Base-by-base conservation (phyloP, 2,888 invertebrate species). In the Agapostemon virescens region DNA sequence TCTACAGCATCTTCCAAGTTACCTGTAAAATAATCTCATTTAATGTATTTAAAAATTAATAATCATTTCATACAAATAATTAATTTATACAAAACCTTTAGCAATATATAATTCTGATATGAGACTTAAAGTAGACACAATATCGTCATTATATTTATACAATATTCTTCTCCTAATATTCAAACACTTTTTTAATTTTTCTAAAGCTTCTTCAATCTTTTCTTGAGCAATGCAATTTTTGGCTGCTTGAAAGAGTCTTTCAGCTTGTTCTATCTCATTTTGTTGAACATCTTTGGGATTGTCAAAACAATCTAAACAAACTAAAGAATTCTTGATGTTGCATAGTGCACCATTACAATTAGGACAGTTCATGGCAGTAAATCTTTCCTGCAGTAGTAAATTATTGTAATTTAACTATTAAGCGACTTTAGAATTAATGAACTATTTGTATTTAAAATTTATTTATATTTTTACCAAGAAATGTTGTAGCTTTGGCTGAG, bases 101-200 rank as follows among this genome's bases (percentile, higher is more conserved):
- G 93, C 92, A 9, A 94, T 93, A 86, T 94, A 93, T 85, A 94
- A 93, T 85, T 93, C 93, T 72, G 94, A 95, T 52, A 95, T 89
- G 55, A 93, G 91, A 88, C 94, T 94, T 58, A 93, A 90, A 15
- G 92, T 92, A 71, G 91, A 86, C 15, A 93, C 92, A 64, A 95
- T 91, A 81, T 94, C 93, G 74, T 93, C 93, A 88, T 95, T 94
- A 87, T 94, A 92, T 87, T 93, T 93, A 84, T 94, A 94, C 63
- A 95, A 90, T 63, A 93, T 89, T 80, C 92, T 91, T 82, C 92
- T 91, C 74, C 94, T 90, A 45, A 94, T 90, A 81, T 90, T 90
- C 77, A 94, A 91, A 90, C 94, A 93, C 84, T 92, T 89, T 70
- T 93, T 88, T 49, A 95, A 90, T 66, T 90, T 89, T 70, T 92